Conservation (phyloP, 2,797 vertebrate genomes). For the Dendrocincla fuliginosa region DNA sequence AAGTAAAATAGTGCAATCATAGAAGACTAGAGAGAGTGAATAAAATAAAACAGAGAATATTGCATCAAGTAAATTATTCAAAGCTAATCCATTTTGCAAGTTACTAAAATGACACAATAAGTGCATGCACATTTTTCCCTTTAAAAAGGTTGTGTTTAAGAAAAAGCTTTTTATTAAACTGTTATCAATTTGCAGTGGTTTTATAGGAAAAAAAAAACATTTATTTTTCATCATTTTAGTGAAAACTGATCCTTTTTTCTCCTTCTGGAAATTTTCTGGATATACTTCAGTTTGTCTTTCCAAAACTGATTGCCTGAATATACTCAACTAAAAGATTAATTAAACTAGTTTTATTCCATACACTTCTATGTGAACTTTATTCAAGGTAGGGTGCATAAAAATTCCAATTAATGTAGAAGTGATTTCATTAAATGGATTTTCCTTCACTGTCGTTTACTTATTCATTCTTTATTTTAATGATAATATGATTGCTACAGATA, state of each 20-base stretch:
- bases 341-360: background rate
- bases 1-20: background rate
- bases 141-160: background rate
- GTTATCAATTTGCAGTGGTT: background rate
- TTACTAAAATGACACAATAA: background rate
- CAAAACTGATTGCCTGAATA: background rate
- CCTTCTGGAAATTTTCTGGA: background rate
- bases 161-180: background rate
- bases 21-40: background rate
- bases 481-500: background rate
- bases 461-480: background rate
- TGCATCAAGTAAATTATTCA: slow-evolving; percentile 14
- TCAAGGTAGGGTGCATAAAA: background rate
- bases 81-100: background rate
- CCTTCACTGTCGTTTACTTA: background rate
- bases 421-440: background rate
- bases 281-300: background rate
- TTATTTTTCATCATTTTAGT: background rate
- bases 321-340: background rate
- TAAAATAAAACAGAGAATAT: background rate
- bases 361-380: background rate
- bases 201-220: background rate
- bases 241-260: background rate
- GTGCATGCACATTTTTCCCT: background rate
- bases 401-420: background rate